Conservation (phyloP, 1,140 invertebrate genomes). For the Conus betulinus region DNA sequence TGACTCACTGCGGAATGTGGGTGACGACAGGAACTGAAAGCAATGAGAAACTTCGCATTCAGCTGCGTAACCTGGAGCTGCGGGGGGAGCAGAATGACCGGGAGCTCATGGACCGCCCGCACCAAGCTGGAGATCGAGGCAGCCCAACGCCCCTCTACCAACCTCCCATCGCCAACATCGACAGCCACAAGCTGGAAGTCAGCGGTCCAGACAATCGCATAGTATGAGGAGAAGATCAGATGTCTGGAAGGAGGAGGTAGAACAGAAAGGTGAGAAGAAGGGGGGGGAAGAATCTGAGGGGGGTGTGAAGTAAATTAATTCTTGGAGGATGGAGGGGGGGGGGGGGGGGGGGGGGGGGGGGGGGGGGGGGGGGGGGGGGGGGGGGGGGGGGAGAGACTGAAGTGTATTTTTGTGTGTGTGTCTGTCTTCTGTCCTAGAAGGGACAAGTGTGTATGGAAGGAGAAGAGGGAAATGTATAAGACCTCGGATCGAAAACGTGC, state of each 20-base stretch:
- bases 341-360: too few species aligned
- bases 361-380: too few species aligned
- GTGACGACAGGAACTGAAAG: slow-evolving; percentile 72
- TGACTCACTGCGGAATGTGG: too few species aligned
- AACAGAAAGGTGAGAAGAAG: slow-evolving; percentile 67
- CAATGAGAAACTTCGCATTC: slow-evolving; percentile 69
- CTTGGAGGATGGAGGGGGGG: neutral
- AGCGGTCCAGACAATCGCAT: slow-evolving; percentile 68
- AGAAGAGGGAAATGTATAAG: slow-evolving; percentile 46
- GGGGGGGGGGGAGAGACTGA: too few species aligned
- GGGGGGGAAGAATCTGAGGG: too few species aligned
- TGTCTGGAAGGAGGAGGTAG: slow-evolving; percentile 65
- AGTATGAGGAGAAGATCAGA: slow-evolving; percentile 72
- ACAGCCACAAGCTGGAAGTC: slow-evolving; percentile 73
- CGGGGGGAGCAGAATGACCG: slow-evolving; percentile 65
- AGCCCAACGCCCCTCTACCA: slow-evolving; percentile 48
- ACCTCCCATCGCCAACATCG: slow-evolving; percentile 53
- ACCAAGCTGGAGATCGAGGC: slow-evolving; percentile 65
- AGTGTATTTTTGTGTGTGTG: neutral
- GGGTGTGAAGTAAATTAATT: neutral
- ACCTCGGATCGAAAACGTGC: too few species aligned
- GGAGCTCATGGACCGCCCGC: slow-evolving; percentile 58
- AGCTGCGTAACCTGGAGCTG: slow-evolving; percentile 62
- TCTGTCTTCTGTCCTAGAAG: too few species aligned
- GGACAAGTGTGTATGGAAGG: neutral